These are phyloP conservation scores for Polia nebulosa DNA, from an alignment of 2,888 invertebrate genomes.

Conservation along the genomic window DNA sequence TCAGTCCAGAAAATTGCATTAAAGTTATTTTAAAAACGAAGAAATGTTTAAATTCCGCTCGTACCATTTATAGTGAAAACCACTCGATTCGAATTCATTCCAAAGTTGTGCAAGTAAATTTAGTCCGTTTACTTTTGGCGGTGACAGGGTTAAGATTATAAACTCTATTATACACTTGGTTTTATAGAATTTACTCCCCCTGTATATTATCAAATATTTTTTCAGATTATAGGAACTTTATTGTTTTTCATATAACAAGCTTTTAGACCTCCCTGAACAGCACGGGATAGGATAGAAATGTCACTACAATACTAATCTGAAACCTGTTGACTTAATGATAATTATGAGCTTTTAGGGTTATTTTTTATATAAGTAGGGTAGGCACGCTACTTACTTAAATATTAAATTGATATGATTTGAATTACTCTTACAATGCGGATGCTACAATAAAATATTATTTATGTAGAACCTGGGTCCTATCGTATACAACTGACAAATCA, in stretches of 20 bases:
- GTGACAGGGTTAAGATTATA: slow-evolving; percentile 54
- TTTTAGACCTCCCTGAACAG: neutral
- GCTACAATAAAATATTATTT: too few relatives aligned
- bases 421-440: too few relatives aligned
- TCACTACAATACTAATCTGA: neutral
- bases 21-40: neutral
- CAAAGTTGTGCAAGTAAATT: slow-evolving; percentile 62
- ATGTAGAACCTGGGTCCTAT: too few relatives aligned
- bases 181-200: slow-evolving; percentile 43
- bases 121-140: slow-evolving; percentile 46
- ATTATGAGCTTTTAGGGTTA: too few relatives aligned
- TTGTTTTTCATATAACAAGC: slow-evolving; percentile 11
- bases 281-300: neutral
- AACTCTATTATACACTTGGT: slow-evolving; percentile 45
- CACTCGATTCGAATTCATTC: slow-evolving; percentile 52
- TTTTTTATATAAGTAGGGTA: too few relatives aligned
- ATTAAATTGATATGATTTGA: too few relatives aligned
- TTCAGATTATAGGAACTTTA: slow-evolving; percentile 21
- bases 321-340: too few relatives aligned
- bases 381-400: too few relatives aligned
- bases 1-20: slow-evolving; percentile 12
- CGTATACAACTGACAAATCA: too few relatives aligned
- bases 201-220: slow-evolving; percentile 35
- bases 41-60: slow-evolving; percentile 13
- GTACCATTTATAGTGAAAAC: slow-evolving; percentile 50